A percentile compares a stretch with the other conserved stretches of the same genome.
Conservation (phyloP, 1,140 invertebrate species). For the Anoplolepis gracilipes region DNA sequence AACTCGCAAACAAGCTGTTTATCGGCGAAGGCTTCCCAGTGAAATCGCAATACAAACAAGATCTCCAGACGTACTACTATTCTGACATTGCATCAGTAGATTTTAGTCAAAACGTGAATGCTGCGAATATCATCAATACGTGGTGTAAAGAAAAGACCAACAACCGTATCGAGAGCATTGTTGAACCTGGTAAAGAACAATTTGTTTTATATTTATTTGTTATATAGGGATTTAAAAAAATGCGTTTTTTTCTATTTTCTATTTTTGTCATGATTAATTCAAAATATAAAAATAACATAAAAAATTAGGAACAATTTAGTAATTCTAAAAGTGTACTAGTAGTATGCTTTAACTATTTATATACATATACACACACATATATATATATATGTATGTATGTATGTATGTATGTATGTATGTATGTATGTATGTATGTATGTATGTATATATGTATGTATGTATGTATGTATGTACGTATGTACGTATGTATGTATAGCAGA, state of each 20-base stretch:
- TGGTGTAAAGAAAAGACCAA: conserved; percentile 87
- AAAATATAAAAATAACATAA: not conserved
- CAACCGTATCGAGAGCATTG: conserved; percentile 86
- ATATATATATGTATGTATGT: not conserved
- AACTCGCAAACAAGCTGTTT: conserved; percentile 81
- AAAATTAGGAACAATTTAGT: not conserved
- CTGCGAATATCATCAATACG: conserved; percentile 85
- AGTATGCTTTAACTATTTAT: not conserved
- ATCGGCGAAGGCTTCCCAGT: conserved; percentile 53
- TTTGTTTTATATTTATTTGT: not conserved
- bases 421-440: no score
- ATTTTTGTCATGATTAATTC: not conserved
- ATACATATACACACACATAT: not conserved
- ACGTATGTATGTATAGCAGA: no score
- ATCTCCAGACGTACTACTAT: conserved; percentile 68
- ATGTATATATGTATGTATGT: no score
- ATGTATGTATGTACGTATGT: no score
- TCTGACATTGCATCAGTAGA: conserved; percentile 77
- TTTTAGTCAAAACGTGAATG: conserved; percentile 76
- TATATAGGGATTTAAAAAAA: not conserved
- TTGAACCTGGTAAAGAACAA: conserved; percentile 81
- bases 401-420: no score
- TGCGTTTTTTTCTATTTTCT: not conserved
- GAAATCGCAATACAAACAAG: conserved; percentile 68
- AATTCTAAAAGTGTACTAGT: no score